Evolutionary conservation across 2,113 vertebrate species (phyloP).

Genomic region (Henicopernis longicauda): DNA sequence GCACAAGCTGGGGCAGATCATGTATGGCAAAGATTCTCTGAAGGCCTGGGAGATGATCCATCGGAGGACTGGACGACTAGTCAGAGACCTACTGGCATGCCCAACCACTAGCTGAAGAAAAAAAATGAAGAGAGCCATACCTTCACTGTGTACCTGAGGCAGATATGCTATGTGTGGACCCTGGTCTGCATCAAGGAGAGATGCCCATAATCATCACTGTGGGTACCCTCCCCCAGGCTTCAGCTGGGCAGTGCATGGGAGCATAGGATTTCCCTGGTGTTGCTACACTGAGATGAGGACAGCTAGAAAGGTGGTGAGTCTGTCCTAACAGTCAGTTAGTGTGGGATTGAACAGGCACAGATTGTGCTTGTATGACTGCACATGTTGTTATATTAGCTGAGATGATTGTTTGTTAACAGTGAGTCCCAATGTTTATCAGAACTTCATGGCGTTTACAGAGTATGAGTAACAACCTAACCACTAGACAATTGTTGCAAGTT

Average conservation of each 20-base stretch:
- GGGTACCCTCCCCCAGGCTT: not conserved
- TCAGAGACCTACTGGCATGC: not conserved
- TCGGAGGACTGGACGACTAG: not conserved
- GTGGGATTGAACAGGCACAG: not conserved
- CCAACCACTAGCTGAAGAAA: not conserved
- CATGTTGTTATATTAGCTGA: not conserved
- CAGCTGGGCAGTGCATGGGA: not conserved
- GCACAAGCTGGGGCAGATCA: not conserved
- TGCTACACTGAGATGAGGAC: no score
- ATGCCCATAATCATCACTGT: not conserved
- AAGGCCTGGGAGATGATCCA: not conserved
- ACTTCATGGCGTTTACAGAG: not conserved
- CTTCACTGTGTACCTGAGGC: not conserved
- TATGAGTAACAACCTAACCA: not conserved
- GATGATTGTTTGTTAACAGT: not conserved
- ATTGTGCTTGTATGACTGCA: not conserved
- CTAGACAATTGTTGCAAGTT: not conserved
- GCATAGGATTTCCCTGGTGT: not conserved
- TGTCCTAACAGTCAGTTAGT: not conserved
- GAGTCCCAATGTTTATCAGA: no score
- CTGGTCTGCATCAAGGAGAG: not conserved
- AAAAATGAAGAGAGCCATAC: not conserved
- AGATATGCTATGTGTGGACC: not conserved
- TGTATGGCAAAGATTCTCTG: not conserved
- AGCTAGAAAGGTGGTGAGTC: not conserved